Evolutionary conservation across 2,113 vertebrate species (phyloP), one percentile per base, ranked within the genome.

Genomic region (Oenanthe oenanthe): DNA sequence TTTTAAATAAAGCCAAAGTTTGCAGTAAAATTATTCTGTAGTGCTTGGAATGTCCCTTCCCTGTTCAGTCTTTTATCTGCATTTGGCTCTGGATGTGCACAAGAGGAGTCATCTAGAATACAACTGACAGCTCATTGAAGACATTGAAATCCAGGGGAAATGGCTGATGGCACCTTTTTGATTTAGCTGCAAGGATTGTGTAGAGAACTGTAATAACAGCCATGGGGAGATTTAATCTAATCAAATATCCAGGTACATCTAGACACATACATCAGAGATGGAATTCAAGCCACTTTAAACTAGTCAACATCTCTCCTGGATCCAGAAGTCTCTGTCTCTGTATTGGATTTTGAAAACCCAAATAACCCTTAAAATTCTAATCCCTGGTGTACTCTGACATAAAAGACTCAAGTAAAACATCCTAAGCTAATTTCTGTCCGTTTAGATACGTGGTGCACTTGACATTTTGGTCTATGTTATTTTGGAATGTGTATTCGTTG

Each of bases 281-380:
- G 65, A 88, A 73, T 62, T 66, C 47, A 61, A 67, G 8, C 6
- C 38, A 32, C 40, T 88, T 84, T 16, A 75, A 89, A 72, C 21
- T 43, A 78, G 16, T 50, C 67, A 76, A 4, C 45, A 40, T 17
- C 48, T 93, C 17, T 48, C 36, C 8, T n/a, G 79, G 71, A 78
- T 77, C 72, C 74, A 71, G 38, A 92, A 77, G 12, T 51, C 24
- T 85, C 63, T 85, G n/a, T 79, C 61, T 86, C 54, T 67, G 20
- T 50, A 74, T 38, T 14, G 24, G 24, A 24, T 62, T 89, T 82
- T 75, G 60, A 93, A 96, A 96, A 87, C 34, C 53, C 76, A 92
- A 94, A 70, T 48, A 95, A 74, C 28, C 12, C 36, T 54, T 45
- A 86, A 60, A 72, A 72, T 32, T 92, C 43, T 28, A 68, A 43